phyloP scores from a whole-genome alignment of 2,797 vertebrate species.

The Oreonectes daqikongensis region DNA sequence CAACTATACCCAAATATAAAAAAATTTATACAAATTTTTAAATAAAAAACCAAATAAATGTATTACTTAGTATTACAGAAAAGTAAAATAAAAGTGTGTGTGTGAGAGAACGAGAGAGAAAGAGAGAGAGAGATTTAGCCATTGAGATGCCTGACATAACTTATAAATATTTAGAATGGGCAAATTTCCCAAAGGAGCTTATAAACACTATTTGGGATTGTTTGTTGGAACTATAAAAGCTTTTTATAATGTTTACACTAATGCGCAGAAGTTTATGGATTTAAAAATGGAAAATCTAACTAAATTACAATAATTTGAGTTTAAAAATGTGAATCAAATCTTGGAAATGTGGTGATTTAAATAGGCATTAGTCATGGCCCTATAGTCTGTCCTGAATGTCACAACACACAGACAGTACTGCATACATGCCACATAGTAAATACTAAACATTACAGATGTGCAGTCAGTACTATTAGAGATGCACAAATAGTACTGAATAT shows the following conservation, averaged over 20 bases:
- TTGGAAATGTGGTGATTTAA: background rate
- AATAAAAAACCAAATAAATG: too few species aligned
- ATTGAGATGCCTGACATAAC: constrained; percentile 34
- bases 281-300: constrained; percentile 11
- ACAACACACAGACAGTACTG: background rate
- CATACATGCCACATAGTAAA: too few species aligned
- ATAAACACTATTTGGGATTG: constrained; percentile 23
- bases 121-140: background rate
- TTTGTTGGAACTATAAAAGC: constrained; percentile 15
- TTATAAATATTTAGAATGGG: constrained; percentile 53
- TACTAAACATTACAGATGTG: too few species aligned
- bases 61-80: too few species aligned
- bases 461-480: background rate
- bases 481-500: too few species aligned
- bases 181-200: constrained; percentile 38
- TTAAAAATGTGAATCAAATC: background rate
- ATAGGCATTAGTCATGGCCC: background rate
- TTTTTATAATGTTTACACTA: constrained; percentile 18
- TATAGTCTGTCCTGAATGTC: background rate
- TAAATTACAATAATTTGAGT: background rate
- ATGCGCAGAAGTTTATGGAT: constrained; percentile 3
- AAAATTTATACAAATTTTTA: too few species aligned
- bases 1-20: too few species aligned
- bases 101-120: background rate
- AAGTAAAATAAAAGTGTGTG: too few species aligned